Base-by-base conservation (phyloP, 2,113 vertebrate genomes). In the Pangasianodon hypophthalmus region DNA sequence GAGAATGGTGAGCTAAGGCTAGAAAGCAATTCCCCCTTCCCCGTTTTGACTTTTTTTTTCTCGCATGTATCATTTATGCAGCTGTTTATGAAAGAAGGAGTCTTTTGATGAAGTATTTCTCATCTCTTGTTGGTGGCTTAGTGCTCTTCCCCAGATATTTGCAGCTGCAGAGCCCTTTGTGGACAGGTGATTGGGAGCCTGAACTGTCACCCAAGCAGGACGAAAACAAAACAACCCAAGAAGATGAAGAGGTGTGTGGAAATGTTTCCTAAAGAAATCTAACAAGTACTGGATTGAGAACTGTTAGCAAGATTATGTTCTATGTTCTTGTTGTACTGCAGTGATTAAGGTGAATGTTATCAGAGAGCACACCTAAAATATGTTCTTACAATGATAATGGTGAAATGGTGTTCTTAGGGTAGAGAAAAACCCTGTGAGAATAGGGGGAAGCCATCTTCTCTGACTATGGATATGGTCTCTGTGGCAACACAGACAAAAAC, bases 1-100 rank as follows among this genome's bases (percentile, higher is more conserved):
- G 94, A 96, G 24, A 96, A 95, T 94, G 97, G 98, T 99, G 93
- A 94, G 95, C 91, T 11, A 16, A 67, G 5, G 0, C 54, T 87
- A 80, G 81, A 46, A 81, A 62, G 11, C 82, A 84, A 10, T 62
- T 6, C 37, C 58, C 6, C 6, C 2, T 37, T 18, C 6, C 32
- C 48, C 29, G 1, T 18, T 52, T 71, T 29, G 1, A 19, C 10
- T 32, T 46, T 56, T 24, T 32, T 32, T 18, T 48, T 48, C 0
- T 50, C 29, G 2, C 9, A n/a, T 60, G 67, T 48, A 62, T 9
- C 19, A 10, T 71, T 41, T 62, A 29, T 21, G 14, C 19, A 67
- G 46, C 7, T n/a, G 3, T 54, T 29, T 58, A 4, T 44, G 50
- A 26, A 29, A 37, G 41, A 24, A 19, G 6, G 11, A 0, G 21